These are phyloP conservation scores for Ceuthmochares aereus DNA, from an alignment of 2,113 vertebrate genomes.

Conservation along the genomic window DNA sequence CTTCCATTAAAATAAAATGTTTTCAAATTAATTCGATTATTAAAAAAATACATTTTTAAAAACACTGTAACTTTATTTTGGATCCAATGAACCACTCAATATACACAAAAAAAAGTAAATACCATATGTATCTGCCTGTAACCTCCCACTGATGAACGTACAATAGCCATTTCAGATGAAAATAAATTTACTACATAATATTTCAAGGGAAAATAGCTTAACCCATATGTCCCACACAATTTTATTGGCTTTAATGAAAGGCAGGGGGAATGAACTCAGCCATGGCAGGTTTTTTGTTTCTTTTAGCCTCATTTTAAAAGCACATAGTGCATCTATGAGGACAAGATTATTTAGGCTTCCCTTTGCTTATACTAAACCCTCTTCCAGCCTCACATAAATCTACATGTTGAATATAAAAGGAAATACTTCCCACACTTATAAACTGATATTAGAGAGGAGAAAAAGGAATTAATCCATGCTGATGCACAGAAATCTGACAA, in stretches of 20 bases:
- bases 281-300: not conserved
- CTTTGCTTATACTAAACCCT: not conserved
- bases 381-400: not conserved
- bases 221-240: not conserved
- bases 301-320: not conserved
- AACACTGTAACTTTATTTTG: not conserved
- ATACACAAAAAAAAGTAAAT: not conserved
- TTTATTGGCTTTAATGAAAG: not conserved
- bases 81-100: not conserved
- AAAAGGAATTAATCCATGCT: conserved; percentile 31
- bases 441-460: not conserved
- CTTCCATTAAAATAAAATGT: not conserved
- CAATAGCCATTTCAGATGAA: not conserved
- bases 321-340: not conserved
- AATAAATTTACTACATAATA: not conserved
- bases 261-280: not conserved
- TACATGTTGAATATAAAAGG: not conserved
- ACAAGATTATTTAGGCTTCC: not conserved
- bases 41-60: not conserved
- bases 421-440: not conserved
- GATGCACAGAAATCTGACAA: conserved; percentile 71
- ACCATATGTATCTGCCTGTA: not conserved
- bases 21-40: not conserved
- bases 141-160: not conserved
- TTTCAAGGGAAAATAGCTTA: not conserved